Conservation (phyloP, 2,888 invertebrate species). For the Conchocele bisecta region DNA sequence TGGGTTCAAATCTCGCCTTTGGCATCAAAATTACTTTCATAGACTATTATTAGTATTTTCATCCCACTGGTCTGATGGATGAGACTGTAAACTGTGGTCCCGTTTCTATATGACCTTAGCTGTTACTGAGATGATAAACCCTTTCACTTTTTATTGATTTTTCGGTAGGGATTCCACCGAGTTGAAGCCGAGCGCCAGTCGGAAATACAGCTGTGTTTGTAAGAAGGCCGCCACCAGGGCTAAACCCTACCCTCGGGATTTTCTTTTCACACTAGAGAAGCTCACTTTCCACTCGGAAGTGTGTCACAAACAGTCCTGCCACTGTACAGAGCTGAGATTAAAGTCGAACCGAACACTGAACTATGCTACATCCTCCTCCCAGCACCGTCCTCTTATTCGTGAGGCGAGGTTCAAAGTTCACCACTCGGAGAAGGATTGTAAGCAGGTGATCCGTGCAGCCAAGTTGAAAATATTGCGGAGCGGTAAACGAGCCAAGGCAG, state of each 20-base stretch:
- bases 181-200: background rate
- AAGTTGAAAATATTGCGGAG: conserved; percentile 66
- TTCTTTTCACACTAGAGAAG: conserved; percentile 67
- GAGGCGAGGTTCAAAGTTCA: conserved; percentile 74
- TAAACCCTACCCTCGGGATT: conserved; percentile 67
- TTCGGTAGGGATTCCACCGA: conserved; percentile 9
- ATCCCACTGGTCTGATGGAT: too few species aligned
- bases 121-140: too few species aligned
- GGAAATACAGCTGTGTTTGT: background rate
- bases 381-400: conserved; percentile 62
- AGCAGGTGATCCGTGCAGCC: conserved; percentile 71
- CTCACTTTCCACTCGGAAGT: conserved; percentile 64
- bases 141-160: background rate
- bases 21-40: too few species aligned
- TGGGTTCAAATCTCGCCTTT: too few species aligned
- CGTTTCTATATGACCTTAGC: too few species aligned
- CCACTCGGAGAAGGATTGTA: conserved; percentile 74
- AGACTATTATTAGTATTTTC: too few species aligned
- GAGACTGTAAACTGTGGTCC: too few species aligned
- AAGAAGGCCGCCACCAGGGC: conserved; percentile 26
- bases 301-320: conserved; percentile 65
- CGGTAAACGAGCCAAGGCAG: conserved; percentile 35
- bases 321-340: conserved; percentile 55
- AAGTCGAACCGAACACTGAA: conserved; percentile 61
- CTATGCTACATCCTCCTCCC: conserved; percentile 61